Evolutionary conservation across 1,140 invertebrate genomes (phyloP), one percentile per base, ranked within the genome.

Genomic region (Aphelenchoides fujianensis): DNA sequence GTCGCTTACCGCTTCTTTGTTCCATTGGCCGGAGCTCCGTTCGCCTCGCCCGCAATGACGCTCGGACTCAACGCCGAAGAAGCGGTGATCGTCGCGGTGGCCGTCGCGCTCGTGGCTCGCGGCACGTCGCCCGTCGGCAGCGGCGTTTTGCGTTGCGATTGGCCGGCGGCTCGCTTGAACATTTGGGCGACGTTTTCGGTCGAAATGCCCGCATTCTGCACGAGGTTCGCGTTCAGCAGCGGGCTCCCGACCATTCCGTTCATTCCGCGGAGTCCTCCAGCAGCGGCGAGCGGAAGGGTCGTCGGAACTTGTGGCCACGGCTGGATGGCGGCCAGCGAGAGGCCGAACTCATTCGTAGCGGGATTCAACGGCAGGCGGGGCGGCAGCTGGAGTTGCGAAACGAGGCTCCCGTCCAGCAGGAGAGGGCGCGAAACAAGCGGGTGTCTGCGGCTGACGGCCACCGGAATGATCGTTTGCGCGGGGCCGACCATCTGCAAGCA

Each of bases 381-480:
- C 2, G 59, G 59, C n/a, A 61, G 59, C 27, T 61, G 59, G 1
- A 61, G 30, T 61, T 61, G 59, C 1, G 16, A n/a, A 34, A 31
- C 27, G 16, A 61, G 36, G 1, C 27, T 16, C n/a, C n/a, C n/a
- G 2, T 61, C 59, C 16, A 61, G 2, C n/a, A 61, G 59, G 30
- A 61, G 59, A 1, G 59, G 31, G 36, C 59, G 59, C n/a, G 59
- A n/a, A 31, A 34, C n/a, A 31, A 61, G n/a, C 59, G 59, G 30
- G 1, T 63, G 19, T 9, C 68, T 23, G 12, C 36, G 31, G n/a
- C 66, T 68, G 0, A 68, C 34, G 7, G 66, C 66, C 32, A 68
- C 66, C 48, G 66, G 66, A 16, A 69, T 69, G 19, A 69, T 19
- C 19, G 68, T 69, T 36, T 69, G 68, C 0, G 68, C 30, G 0